These are phyloP conservation scores for Halcyon smyrnensis DNA, from an alignment of 2,797 vertebrate species.

Conservation along the genomic window DNA sequence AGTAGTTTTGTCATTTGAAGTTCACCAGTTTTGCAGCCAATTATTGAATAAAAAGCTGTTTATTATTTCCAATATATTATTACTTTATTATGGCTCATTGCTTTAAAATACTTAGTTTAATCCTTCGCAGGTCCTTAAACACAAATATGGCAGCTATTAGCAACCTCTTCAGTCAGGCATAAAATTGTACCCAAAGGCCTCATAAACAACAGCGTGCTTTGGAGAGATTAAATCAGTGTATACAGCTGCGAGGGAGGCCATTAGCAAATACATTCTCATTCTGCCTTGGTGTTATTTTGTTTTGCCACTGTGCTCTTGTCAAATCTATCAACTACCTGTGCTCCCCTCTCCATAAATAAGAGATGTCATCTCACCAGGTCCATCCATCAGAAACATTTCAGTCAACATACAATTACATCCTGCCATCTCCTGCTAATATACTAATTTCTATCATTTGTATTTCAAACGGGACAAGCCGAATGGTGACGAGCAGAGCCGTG, in stretches of 20 bases:
- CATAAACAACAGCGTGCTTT: constrained; percentile 85
- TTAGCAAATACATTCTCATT: constrained; percentile 82
- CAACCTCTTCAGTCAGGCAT: constrained; percentile 88
- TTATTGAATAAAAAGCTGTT: constrained; percentile 81
- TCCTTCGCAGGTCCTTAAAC: constrained; percentile 84
- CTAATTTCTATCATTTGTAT: constrained; percentile 64
- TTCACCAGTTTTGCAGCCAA: constrained; percentile 76
- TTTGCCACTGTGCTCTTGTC: constrained; percentile 72
- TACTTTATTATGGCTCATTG: constrained; percentile 84
- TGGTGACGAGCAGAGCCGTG: neutral
- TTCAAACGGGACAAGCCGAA: constrained; percentile 17
- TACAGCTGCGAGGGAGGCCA: constrained; percentile 82
- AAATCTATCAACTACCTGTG: constrained; percentile 69
- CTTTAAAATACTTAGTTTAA: constrained; percentile 82
- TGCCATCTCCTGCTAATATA: constrained; percentile 20
- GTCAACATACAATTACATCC: constrained; percentile 57
- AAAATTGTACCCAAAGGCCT: constrained; percentile 89
- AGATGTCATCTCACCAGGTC: constrained; percentile 7
- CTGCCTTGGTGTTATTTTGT: constrained; percentile 74
- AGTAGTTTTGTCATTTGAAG: constrained; percentile 79
- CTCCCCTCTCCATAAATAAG: constrained; percentile 45
- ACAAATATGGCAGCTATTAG: constrained; percentile 88
- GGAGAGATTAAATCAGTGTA: constrained; percentile 86
- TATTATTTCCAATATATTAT: constrained; percentile 84
- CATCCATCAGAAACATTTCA: constrained; percentile 50